These are phyloP conservation scores for Microplitis manilae DNA, from an alignment of 2,888 invertebrate genomes.

Conservation along the genomic window DNA sequence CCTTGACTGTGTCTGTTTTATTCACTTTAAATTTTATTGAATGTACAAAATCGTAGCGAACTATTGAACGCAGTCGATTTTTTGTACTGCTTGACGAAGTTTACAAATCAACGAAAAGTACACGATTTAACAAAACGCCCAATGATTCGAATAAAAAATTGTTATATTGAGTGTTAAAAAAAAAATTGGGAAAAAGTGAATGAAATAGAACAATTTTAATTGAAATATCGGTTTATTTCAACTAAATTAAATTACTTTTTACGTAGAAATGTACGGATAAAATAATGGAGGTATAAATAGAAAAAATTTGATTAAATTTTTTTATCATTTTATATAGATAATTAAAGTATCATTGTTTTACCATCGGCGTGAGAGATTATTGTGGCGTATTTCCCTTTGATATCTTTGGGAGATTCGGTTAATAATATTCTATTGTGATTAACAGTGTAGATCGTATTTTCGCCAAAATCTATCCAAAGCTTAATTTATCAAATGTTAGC, in stretches of 20 bases:
- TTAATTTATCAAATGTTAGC: slow-evolving; percentile 48
- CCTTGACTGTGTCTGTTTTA: background rate
- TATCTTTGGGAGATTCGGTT: background rate
- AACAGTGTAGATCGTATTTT: slow-evolving; percentile 18
- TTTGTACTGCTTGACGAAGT: background rate
- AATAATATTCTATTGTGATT: background rate
- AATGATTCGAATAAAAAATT: background rate
- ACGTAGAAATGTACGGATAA: background rate
- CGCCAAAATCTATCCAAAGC: slow-evolving; percentile 32
- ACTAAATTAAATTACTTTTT: slow-evolving; percentile 1
- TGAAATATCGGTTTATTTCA: background rate
- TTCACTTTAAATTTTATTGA: background rate
- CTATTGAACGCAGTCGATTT: background rate
- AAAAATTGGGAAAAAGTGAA: background rate
- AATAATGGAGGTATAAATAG: background rate
- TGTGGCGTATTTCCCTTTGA: background rate
- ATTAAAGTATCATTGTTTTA: slow-evolving; percentile 48
- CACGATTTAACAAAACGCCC: background rate
- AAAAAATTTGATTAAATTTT: background rate
- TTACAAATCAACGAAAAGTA: background rate
- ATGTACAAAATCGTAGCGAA: background rate
- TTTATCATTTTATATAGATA: slow-evolving; percentile 29
- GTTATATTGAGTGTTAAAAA: background rate
- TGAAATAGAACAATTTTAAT: background rate
- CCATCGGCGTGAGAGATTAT: slow-evolving; percentile 16